Evolutionary conservation across 30 jellyfish, hydroid and myxozoan genomes (phyloP).

Genomic region (Pseudorhiza aurosa): DNA sequence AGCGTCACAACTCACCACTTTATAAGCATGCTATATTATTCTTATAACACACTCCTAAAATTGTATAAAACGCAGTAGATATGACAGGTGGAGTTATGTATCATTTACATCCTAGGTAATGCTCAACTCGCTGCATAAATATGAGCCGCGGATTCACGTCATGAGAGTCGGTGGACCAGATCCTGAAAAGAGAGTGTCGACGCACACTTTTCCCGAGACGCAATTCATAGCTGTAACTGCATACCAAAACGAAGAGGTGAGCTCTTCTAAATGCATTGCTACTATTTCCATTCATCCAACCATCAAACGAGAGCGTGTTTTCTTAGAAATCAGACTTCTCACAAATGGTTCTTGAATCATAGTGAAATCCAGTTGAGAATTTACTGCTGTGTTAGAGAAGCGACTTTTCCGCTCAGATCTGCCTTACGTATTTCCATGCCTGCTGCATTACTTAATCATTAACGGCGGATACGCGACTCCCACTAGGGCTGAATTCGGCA

Average conservation of each 20-base stretch:
- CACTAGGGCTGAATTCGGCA: slow-evolving; percentile 41
- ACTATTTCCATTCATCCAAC: no score
- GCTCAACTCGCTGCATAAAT: slow-evolving; percentile 96
- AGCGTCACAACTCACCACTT: no score
- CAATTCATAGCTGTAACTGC: slow-evolving; percentile 99
- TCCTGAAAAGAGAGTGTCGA: slow-evolving; percentile 79
- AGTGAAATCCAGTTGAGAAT: background rate
- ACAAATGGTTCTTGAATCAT: no score
- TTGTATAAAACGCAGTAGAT: no score
- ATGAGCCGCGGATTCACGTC: slow-evolving; percentile 93
- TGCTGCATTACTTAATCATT: no score
- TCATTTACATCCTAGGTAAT: slow-evolving; percentile 65
- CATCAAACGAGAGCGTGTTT: no score
- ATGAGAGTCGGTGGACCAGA: slow-evolving; percentile 92
- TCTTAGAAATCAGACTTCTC: no score
- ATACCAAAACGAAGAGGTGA: slow-evolving; percentile 98
- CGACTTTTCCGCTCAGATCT: background rate
- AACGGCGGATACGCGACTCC: no score
- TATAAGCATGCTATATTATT: no score
- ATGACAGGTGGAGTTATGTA: no score
- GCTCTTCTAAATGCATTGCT: background rate
- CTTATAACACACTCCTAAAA: no score
- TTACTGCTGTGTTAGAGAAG: background rate
- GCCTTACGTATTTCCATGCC: background rate
- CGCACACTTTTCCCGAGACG: slow-evolving; percentile 94